These are phyloP conservation scores for Dasyprocta punctata DNA, from an alignment of 2,113 vertebrate species.

Conservation along the genomic window DNA sequence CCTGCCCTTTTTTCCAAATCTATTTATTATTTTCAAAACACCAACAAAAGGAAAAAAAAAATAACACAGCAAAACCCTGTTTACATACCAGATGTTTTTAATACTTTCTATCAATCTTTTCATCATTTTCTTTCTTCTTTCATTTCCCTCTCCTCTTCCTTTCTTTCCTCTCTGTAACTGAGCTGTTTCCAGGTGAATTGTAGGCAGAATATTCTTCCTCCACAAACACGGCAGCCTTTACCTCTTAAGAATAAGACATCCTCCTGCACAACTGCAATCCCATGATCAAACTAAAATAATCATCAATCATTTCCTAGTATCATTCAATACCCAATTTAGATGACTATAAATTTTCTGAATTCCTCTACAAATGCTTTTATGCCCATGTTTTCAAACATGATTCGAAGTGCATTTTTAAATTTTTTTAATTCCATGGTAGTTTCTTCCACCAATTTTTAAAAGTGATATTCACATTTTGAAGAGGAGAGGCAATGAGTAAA, in stretches of 20 bases:
- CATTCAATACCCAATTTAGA: not conserved
- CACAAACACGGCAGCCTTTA: not conserved
- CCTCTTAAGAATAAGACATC: not conserved
- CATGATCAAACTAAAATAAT: not conserved
- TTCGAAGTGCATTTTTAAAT: not conserved
- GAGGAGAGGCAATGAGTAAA: not conserved
- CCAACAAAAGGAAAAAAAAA: not conserved
- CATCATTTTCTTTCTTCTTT: not conserved
- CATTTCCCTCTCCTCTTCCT: accelerated
- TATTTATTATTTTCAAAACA: constrained; percentile 36
- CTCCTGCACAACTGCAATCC: not conserved
- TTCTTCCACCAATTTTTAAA: not conserved
- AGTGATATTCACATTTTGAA: not conserved
- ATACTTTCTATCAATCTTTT: not conserved
- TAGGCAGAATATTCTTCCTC: not conserved
- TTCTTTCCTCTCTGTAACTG: not conserved
- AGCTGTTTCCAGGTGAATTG: not conserved
- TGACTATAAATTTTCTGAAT: not conserved
- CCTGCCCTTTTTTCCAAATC: not conserved
- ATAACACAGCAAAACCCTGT: not conserved
- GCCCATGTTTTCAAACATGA: not conserved
- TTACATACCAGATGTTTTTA: not conserved
- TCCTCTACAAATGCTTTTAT: not conserved
- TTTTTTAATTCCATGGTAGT: not conserved
- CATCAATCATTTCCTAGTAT: not conserved